These are phyloP conservation scores for zebrafish (Danio rerio) DNA, from an alignment of 2,113 vertebrate genomes.

Conservation along the genomic window DNA sequence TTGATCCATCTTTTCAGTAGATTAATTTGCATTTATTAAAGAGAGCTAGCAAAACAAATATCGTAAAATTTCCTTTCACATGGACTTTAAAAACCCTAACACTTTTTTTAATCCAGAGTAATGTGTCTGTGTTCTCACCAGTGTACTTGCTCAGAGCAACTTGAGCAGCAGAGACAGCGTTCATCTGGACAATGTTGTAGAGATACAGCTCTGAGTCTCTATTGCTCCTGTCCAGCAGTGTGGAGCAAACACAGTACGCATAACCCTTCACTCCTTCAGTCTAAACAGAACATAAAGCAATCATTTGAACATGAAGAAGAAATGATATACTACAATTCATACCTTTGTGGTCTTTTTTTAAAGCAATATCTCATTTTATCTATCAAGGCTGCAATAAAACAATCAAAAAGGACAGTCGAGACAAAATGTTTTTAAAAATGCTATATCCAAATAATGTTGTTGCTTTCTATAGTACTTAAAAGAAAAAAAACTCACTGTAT, in stretches of 20 bases:
- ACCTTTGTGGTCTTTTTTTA: neutral
- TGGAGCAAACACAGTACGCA: conserved; percentile 93
- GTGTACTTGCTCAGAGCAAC: conserved; percentile 90
- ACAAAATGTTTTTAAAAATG: neutral
- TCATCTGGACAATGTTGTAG: conserved; percentile 97
- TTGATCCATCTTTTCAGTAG: too few species aligned
- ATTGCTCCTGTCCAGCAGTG: conserved; percentile 90
- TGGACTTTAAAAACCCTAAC: too few species aligned
- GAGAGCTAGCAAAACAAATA: too few species aligned
- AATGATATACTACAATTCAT: neutral
- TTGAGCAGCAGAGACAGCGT: conserved; percentile 90
- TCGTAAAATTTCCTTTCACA: too few species aligned
- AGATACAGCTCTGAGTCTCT: conserved; percentile 88
- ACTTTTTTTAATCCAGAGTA: neutral
- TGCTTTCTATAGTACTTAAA: too few species aligned
- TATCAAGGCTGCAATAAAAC: neutral
- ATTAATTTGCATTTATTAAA: too few species aligned
- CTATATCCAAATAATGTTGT: too few species aligned
- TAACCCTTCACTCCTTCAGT: conserved; percentile 95
- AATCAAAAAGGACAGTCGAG: neutral
- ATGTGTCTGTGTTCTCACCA: conserved; percentile 71
- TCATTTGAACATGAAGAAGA: neutral
- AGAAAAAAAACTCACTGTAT: too few species aligned
- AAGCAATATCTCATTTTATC: neutral
- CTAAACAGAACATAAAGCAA: conserved; percentile 65